Evolutionary conservation across 35 echinoderm and acorn worm genomes (phyloP).

Genomic region (Hemicentrotus pulcherrimus): DNA sequence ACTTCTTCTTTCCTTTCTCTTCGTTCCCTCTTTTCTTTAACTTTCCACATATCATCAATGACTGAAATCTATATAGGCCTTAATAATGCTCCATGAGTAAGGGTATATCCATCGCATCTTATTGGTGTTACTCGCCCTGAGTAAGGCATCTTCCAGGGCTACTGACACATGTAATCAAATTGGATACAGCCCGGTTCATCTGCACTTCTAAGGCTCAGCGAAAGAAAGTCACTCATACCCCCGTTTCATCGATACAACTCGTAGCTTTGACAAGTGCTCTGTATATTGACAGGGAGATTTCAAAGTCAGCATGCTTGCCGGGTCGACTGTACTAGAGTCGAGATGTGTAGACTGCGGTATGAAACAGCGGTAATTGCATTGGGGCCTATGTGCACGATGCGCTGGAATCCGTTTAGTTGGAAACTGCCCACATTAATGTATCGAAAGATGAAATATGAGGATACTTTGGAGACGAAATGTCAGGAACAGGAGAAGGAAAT

Average conservation of each 20-base stretch:
- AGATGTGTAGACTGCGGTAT: neutral
- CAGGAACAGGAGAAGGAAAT: neutral
- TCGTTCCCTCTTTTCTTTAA: neutral
- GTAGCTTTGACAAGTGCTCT: neutral
- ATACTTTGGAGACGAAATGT: neutral
- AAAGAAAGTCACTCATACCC: neutral
- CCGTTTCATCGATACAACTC: neutral
- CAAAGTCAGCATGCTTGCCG: neutral
- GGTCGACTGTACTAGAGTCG: neutral
- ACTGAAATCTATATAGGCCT: neutral
- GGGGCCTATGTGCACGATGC: neutral
- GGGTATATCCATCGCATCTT: neutral
- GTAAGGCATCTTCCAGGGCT: neutral
- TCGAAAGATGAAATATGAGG: neutral
- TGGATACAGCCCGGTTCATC: neutral
- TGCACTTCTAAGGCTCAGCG: constrained; percentile 5
- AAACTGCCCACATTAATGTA: neutral
- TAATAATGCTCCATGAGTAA: neutral
- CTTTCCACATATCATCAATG: neutral
- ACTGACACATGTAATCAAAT: neutral
- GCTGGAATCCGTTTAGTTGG: neutral
- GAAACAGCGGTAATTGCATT: neutral
- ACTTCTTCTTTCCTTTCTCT: neutral
- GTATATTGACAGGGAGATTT: neutral
- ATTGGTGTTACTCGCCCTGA: too few relatives aligned